These are phyloP conservation scores for Geococcyx californianus DNA, from an alignment of 2,113 vertebrate species.

Conservation along the genomic window DNA sequence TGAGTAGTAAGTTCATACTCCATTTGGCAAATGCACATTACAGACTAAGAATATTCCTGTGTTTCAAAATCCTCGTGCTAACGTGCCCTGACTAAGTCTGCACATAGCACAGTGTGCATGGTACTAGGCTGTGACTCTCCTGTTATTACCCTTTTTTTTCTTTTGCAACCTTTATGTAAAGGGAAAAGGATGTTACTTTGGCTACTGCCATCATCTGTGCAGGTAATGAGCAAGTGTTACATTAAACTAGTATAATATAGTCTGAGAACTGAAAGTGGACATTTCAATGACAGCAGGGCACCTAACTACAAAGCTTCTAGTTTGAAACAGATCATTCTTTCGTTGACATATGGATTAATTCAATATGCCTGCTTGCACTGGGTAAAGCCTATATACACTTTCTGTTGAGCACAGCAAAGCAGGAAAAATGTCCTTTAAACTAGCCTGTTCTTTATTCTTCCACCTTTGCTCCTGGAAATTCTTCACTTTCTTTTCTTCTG, in stretches of 20 bases:
- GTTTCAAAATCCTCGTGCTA: background rate
- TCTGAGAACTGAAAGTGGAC: background rate
- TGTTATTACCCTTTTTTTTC: background rate
- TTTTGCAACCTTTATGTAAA: background rate
- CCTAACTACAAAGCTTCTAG: background rate
- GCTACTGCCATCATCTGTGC: background rate
- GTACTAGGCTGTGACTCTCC: background rate
- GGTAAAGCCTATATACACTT: background rate
- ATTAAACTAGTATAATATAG: background rate
- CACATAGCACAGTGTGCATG: background rate
- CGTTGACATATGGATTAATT: background rate
- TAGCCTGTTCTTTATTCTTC: background rate
- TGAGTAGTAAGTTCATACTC: conserved; percentile 17
- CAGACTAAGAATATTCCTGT: background rate
- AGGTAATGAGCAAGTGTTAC: background rate
- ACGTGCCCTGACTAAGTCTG: background rate
- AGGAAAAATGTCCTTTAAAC: conserved; percentile 33
- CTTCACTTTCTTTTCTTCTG: background rate
- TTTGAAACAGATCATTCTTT: background rate
- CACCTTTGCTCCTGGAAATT: background rate
- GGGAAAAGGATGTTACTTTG: background rate
- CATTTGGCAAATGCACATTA: conserved; percentile 24
- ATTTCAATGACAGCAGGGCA: background rate
- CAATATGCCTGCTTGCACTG: background rate
- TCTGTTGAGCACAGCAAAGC: background rate